Evolutionary conservation across 2,113 vertebrate genomes (phyloP), one percentile per base, ranked within the genome.

Genomic region (Crypturellus undulatus): DNA sequence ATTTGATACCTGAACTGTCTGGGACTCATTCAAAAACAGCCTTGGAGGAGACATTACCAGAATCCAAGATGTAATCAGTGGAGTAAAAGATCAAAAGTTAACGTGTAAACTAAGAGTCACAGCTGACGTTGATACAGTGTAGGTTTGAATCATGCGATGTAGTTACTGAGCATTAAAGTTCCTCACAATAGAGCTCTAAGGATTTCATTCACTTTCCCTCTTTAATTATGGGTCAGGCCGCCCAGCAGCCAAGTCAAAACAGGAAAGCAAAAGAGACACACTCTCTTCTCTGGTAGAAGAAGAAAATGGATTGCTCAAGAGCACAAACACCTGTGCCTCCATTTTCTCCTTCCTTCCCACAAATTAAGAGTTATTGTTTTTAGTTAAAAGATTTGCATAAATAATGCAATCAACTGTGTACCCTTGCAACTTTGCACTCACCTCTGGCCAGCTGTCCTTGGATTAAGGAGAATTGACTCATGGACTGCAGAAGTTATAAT

Each of bases 331-430:
- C 59, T 38, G 36, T 14, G 70, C 25, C 68, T 76, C 65, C 64
- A 21, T 42, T 79, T 47, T 9, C 22, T 56, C 38, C 20, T 20
- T 59, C 28, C 38, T 20, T 59, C 28, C 38, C 24, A 49, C 70
- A 51, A 82, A 72, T 64, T 51, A 69, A 68, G 30, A 43, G 28
- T 86, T 87, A 83, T 60, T 89, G 62, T 25, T 32, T 84, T 89
- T 40, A 79, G 58, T 67, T 93, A 54, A 64, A 89, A 91, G 72
- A 64, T 3, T 42, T 84, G 43, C 10, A 19, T 17, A 5, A 85
- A 30, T 18, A 43, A 20, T 25, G 47, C 5, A 1, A 38, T 15
- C 1, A 6, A n/a, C 40, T 13, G 67, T 80, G 65, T 69, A 77
- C 75, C 49, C 70, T 36, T 18, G 67, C 72, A 28, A 70, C 11